These are phyloP conservation scores for Esox niger DNA, from an alignment of 2,113 vertebrate genomes.

Conservation along the genomic window DNA sequence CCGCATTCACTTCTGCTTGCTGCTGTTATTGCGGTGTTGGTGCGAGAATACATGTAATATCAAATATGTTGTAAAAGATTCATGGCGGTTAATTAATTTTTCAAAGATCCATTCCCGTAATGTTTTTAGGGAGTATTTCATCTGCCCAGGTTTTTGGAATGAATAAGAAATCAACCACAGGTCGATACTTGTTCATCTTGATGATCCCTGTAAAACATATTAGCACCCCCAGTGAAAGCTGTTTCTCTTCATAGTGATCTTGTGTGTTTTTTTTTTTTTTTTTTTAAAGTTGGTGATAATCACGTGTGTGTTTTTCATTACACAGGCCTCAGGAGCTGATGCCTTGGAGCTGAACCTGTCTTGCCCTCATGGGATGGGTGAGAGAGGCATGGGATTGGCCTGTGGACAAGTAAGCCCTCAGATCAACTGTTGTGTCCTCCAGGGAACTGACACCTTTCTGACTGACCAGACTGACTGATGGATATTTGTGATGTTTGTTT, in stretches of 20 bases:
- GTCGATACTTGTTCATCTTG: no score
- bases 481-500: background rate
- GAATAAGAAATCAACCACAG: background rate
- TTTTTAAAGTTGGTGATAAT: background rate
- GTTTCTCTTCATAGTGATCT: no score
- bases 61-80: no score
- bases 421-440: background rate
- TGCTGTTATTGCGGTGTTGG: no score
- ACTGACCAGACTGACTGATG: background rate
- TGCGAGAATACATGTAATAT: no score
- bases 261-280: no score
- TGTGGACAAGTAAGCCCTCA: constrained; percentile 86
- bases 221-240: no score
- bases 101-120: background rate
- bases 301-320: background rate
- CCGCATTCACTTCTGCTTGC: no score
- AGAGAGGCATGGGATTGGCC: constrained; percentile 95
- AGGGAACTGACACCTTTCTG: constrained; percentile 13
- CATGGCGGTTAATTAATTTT: background rate
- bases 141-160: background rate
- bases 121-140: background rate
- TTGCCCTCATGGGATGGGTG: constrained; percentile 95
- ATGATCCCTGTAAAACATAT: no score
- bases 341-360: constrained; percentile 96
- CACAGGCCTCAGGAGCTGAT: constrained; percentile 80